phyloP scores from a whole-genome alignment of 92 coral and sea anemone species.

The Porites lobata region DNA sequence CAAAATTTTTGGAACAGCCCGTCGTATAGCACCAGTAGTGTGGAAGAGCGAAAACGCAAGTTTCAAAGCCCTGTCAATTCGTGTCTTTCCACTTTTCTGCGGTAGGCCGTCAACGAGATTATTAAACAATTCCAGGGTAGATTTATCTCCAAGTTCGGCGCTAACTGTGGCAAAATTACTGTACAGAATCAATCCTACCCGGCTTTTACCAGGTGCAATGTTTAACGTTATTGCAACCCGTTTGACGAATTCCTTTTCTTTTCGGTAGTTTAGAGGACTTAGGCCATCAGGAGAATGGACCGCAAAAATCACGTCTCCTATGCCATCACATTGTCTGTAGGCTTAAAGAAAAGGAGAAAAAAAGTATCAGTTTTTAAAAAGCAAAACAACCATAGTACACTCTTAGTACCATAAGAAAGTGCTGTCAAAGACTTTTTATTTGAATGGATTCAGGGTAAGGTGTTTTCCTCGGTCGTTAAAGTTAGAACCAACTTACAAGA shows the following conservation, averaged over 20 bases:
- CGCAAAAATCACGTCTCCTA: constrained; percentile 77
- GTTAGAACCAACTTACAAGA: too few species aligned
- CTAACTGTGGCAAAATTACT: constrained; percentile 65
- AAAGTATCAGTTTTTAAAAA: too few species aligned
- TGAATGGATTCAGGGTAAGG: too few species aligned
- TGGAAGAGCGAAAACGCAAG: constrained; percentile 55
- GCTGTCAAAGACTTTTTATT: too few species aligned
- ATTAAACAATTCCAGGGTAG: constrained; percentile 44
- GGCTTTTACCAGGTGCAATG: constrained; percentile 60
- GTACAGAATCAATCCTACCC: constrained; percentile 79
- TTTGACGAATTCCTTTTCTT: constrained; percentile 83
- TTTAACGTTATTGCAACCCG: constrained; percentile 54
- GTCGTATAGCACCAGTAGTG: constrained; percentile 49
- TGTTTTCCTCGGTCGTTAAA: too few species aligned
- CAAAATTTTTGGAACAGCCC: constrained; percentile 70
- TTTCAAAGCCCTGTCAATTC: constrained; percentile 77
- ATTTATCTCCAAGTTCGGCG: constrained; percentile 57
- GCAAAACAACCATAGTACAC: too few species aligned
- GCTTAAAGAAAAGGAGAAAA: not conserved
- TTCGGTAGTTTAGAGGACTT: constrained; percentile 55
- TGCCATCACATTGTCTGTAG: constrained; percentile 31
- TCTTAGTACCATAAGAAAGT: too few species aligned
- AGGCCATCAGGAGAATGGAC: constrained; percentile 76
- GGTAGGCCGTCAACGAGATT: constrained; percentile 61
- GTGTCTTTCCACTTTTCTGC: constrained; percentile 67